Evolutionary conservation across 2,888 invertebrate species (phyloP), one percentile per base, ranked within the genome.

Genomic region (Cantharis lateralis): DNA sequence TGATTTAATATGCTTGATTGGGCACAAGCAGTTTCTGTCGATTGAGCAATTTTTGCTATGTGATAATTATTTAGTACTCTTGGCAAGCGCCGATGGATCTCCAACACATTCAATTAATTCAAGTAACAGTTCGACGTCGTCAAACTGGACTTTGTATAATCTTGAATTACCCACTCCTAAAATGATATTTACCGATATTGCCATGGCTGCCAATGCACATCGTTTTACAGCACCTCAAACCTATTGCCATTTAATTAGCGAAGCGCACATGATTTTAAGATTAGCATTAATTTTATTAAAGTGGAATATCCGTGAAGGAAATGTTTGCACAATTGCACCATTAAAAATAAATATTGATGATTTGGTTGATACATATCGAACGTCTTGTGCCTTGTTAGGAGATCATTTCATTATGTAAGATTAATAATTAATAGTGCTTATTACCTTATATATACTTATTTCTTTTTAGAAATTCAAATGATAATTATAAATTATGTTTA

Each of bases 121-220:
- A 0, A 87, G 86, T 75, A 86, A 87, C 79, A 87, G 88, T 81
- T 88, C 88, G 0, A 87, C 85, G 18, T 84, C 86, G 2, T 83
- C 87, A 13, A 90, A 89, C 75, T 93, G 94, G 93, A 95, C 95
- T 0, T 87, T 95, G n/a, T 95, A 95, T 85, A 92, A 92, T 24
- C 86, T 95, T 68, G 91, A 91, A 80, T 87, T 93, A 74, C 94
- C 94, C 0, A 89, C 89, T 18, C 90, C 93, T 10, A 91, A 91
- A 74, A 91, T 91, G 77, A 88, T 95, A 10, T 93, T 93, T 84
- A 90, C 91, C 74, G 95, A 95, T 84, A 92, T 95, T 82, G 90
- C 93, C 69, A 91, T 92, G 80, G 91, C 93, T 61, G 94, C 93
- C 0, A 91, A 91, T 77, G 90, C 91, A 64, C 92, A 93, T 84